phyloP scores from a whole-genome alignment of 2,888 invertebrate species.

The Leptinotarsa peninsularis region DNA sequence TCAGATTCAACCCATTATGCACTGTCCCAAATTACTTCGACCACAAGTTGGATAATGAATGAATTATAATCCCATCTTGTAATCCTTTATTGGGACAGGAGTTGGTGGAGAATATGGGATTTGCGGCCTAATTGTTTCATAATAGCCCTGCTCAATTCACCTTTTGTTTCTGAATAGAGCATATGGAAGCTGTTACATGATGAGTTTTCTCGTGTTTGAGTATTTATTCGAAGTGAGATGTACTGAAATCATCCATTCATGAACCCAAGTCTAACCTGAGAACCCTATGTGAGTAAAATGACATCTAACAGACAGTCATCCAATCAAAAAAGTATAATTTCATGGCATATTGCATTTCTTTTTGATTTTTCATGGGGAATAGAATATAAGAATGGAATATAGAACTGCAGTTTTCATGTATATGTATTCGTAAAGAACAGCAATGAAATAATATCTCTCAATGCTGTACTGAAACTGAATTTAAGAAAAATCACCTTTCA shows the following conservation, averaged over 20 bases:
- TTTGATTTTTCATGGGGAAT: too few species aligned
- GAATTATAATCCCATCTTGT: conserved; percentile 29
- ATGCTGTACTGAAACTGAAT: too few species aligned
- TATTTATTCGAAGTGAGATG: not conserved
- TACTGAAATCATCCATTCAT: not conserved
- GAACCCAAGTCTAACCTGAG: not conserved
- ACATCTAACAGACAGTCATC: too few species aligned
- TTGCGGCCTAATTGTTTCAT: conserved; percentile 29
- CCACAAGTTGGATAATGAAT: conserved; percentile 25
- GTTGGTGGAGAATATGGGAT: conserved; percentile 18
- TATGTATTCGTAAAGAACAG: too few species aligned
- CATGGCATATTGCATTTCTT: too few species aligned
- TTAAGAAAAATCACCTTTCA: too few species aligned
- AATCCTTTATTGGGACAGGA: conserved; percentile 16
- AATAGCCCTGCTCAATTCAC: conserved; percentile 12
- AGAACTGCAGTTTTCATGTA: too few species aligned
- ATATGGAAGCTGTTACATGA: not conserved
- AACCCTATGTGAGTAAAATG: too few species aligned
- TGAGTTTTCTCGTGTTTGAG: not conserved
- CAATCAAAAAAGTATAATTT: too few species aligned
- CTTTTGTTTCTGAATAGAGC: not conserved
- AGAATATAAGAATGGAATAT: too few species aligned
- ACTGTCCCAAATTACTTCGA: conserved; percentile 2
- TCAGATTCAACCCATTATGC: conserved; percentile 9
- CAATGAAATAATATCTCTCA: too few species aligned